Conservation (phyloP, 2,888 invertebrate genomes). For the Meteorus colon region DNA sequence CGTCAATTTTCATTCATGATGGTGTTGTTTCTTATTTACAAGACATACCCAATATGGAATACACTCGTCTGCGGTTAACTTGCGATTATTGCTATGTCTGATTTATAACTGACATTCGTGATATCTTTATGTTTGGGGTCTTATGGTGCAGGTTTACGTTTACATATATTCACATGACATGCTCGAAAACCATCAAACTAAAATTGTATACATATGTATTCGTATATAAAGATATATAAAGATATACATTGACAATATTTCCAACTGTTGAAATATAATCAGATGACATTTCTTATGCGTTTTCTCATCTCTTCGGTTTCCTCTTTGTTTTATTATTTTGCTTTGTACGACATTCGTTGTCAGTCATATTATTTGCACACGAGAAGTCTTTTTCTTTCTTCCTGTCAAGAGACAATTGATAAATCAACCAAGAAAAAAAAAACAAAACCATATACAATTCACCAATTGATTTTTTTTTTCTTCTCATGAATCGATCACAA, state of each 20-base stretch:
- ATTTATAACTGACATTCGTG: constrained; percentile 47
- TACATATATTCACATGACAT: constrained; percentile 23
- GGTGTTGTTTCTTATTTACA: constrained; percentile 40
- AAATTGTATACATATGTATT: constrained; percentile 1
- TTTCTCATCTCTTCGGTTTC: neutral
- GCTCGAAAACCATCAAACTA: constrained; percentile 26
- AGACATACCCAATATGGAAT: constrained; percentile 44
- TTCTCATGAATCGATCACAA: no score
- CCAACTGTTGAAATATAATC: neutral
- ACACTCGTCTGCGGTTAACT: constrained; percentile 44
- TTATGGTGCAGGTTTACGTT: neutral
- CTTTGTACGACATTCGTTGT: neutral
- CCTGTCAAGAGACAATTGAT: neutral
- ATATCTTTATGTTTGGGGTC: constrained; percentile 46
- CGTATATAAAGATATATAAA: neutral
- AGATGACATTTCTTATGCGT: neutral
- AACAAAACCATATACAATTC: neutral
- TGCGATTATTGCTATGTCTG: constrained; percentile 46
- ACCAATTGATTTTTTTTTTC: neutral
- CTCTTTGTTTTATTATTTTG: constrained; percentile 16
- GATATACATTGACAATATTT: neutral
- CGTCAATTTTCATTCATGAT: neutral
- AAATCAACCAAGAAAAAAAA: neutral
- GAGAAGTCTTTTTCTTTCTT: neutral
- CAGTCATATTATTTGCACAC: neutral